phyloP scores from a whole-genome alignment of 2,888 invertebrate genomes.

The Acrocera orbiculus region DNA sequence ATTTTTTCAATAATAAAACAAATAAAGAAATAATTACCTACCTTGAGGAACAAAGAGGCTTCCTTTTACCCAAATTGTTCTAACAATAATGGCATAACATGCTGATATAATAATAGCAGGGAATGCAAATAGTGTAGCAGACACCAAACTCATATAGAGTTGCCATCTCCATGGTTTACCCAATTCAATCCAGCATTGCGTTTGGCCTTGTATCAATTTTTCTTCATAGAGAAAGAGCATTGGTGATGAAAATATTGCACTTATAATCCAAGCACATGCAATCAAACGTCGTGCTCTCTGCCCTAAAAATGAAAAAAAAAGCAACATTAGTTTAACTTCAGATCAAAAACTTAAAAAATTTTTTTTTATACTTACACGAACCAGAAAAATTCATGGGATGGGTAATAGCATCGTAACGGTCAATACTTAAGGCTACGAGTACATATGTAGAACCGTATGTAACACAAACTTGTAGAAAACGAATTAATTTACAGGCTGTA shows the following conservation, averaged over 20 bases:
- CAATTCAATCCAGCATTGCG: conserved; percentile 82
- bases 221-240: conserved; percentile 67
- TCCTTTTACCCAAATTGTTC: conserved; percentile 76
- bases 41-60: conserved; percentile 28
- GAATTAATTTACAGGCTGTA: conserved; percentile 69
- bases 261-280: conserved; percentile 64
- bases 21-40: conserved; percentile 9
- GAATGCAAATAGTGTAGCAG: conserved; percentile 63
- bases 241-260: conserved; percentile 65
- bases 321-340: no score
- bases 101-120: conserved; percentile 77
- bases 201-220: conserved; percentile 53
- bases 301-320: conserved; percentile 48
- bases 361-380: conserved; percentile 55
- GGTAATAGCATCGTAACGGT: conserved; percentile 83
- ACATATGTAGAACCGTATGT: conserved; percentile 89
- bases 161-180: conserved; percentile 61
- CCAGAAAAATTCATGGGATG: conserved; percentile 91
- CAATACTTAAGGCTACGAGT: conserved; percentile 77
- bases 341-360: conserved; percentile 2
- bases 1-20: not conserved
- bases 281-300: conserved; percentile 65
- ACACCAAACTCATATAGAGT: conserved; percentile 72
- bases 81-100: conserved; percentile 79
- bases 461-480: conserved; percentile 71